Evolutionary conservation across 2,113 vertebrate species (phyloP).

Genomic region (Xiphorhynchus elegans): DNA sequence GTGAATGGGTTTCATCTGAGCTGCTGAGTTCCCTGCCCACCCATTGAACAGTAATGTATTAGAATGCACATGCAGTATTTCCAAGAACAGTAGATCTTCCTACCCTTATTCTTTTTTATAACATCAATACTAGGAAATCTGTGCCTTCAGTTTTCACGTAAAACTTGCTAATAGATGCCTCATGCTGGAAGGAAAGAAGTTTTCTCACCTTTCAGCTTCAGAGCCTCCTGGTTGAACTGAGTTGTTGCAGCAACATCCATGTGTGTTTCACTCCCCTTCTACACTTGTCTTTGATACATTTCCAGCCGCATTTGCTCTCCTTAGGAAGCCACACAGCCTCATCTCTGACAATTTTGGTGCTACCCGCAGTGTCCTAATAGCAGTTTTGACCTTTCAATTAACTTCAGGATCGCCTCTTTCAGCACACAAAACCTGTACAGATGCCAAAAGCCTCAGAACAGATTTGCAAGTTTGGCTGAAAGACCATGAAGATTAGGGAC

Average conservation of each 20-base stretch:
- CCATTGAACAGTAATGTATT: background rate
- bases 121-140: background rate
- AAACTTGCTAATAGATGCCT: background rate
- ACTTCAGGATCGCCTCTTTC: slow-evolving; percentile 31
- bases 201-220: background rate
- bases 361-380: background rate
- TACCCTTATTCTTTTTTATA: background rate
- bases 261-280: background rate
- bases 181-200: background rate
- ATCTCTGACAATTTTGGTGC: slow-evolving; percentile 13
- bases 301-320: slow-evolving; percentile 20
- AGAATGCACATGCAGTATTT: background rate
- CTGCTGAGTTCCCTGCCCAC: background rate
- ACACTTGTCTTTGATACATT: background rate
- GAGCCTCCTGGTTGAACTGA: background rate
- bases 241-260: background rate
- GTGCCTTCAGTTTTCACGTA: background rate
- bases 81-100: background rate
- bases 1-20: background rate
- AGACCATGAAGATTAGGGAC: slow-evolving; percentile 39
- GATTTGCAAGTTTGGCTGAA: slow-evolving; percentile 32
- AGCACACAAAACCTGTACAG: slow-evolving; percentile 7
- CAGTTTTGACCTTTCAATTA: slow-evolving; percentile 57
- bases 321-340: background rate
- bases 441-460: slow-evolving; percentile 32